These are phyloP conservation scores for Sander vitreus DNA, from an alignment of 2,113 vertebrate species.

Conservation along the genomic window DNA sequence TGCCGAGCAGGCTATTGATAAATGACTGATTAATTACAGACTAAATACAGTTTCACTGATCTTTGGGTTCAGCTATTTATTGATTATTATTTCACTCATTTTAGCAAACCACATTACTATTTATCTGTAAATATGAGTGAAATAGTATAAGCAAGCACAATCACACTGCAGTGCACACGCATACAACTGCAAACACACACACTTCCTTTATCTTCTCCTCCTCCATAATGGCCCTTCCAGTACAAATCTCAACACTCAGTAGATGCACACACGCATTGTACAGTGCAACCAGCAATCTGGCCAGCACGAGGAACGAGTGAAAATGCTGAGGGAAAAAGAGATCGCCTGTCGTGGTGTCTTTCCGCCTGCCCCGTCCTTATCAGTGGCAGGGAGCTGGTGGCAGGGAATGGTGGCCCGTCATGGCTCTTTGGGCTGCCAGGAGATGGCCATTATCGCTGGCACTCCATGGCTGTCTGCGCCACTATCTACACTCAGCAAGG, in stretches of 20 bases:
- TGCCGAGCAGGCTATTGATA: constrained; percentile 28
- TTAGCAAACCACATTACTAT: not conserved
- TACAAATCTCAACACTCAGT: constrained; percentile 29
- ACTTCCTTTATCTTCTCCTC: not conserved
- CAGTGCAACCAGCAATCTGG: constrained; percentile 47
- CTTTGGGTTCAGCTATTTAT: constrained; percentile 22
- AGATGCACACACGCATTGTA: constrained; percentile 22
- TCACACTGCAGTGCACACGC: not conserved
- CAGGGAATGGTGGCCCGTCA: constrained; percentile 64
- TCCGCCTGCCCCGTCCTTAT: constrained; percentile 65
- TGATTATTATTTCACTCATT: constrained; percentile 12
- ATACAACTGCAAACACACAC: not conserved
- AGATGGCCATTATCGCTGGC: constrained; percentile 74
- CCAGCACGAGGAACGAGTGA: constrained; percentile 8
- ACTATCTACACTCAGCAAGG: constrained; percentile 71
- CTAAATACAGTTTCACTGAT: constrained; percentile 55
- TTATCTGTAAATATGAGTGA: constrained; percentile 4
- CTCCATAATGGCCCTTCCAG: constrained; percentile 12
- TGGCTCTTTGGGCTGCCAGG: constrained; percentile 70
- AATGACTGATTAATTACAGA: constrained; percentile 59
- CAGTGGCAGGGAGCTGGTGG: constrained; percentile 56
- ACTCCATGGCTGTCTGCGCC: constrained; percentile 66
- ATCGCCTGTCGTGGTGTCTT: constrained; percentile 17
- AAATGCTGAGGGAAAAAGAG: constrained; percentile 49
- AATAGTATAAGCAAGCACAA: not conserved